phyloP scores from a whole-genome alignment of 1,140 invertebrate genomes.

The Hermatobates lingyangjiaoensis region DNA sequence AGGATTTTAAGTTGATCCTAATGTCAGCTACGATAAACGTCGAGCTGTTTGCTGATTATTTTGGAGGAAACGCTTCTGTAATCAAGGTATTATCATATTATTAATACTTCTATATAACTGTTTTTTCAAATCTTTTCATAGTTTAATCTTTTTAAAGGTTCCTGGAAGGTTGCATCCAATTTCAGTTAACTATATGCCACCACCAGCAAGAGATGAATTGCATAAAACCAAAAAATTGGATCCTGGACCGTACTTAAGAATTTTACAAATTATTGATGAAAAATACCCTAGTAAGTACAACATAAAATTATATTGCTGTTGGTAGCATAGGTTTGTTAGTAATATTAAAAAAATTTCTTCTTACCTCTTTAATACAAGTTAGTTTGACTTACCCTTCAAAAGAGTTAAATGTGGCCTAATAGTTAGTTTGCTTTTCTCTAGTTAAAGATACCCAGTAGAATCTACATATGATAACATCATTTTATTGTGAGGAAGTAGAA shows the following conservation, averaged over 20 bases:
- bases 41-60: constrained; percentile 77
- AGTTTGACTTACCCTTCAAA: too few species aligned
- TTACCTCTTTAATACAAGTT: too few species aligned
- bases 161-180: constrained; percentile 89
- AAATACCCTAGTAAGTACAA: constrained; percentile 51
- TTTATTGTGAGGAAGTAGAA: too few species aligned
- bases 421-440: too few species aligned
- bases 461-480: too few species aligned
- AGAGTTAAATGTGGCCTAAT: too few species aligned
- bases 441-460: too few species aligned
- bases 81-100: constrained; percentile 41
- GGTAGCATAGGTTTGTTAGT: too few species aligned
- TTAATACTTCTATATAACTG: neutral
- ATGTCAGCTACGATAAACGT: constrained; percentile 99
- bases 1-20: constrained; percentile 76
- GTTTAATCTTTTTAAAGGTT: constrained; percentile 38
- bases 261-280: constrained; percentile 79
- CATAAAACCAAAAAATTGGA: constrained; percentile 57
- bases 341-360: too few species aligned
- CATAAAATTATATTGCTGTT: constrained; percentile 6
- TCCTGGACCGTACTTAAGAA: constrained; percentile 77
- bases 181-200: constrained; percentile 66
- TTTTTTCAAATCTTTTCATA: neutral
- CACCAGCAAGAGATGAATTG: constrained; percentile 47
- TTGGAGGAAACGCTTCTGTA: constrained; percentile 57